Conservation (phyloP, 2,797 vertebrate species). For the Cyprinodon diabolis region DNA sequence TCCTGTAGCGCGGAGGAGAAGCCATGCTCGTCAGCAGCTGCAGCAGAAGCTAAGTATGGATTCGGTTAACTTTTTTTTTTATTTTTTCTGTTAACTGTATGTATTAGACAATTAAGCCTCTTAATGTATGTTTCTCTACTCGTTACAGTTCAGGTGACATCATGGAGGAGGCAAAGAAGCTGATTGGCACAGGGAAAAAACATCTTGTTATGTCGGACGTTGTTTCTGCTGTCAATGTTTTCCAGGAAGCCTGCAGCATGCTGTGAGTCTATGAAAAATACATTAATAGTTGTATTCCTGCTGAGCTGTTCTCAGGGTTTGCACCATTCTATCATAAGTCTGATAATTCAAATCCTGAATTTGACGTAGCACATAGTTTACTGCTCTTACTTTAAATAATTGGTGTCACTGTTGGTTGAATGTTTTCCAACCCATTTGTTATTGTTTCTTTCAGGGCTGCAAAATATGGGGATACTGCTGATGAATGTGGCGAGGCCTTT, state of each 20-base stretch:
- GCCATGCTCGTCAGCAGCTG: conserved; percentile 77
- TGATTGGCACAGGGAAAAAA: conserved; percentile 91
- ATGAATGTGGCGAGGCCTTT: conserved; percentile 96
- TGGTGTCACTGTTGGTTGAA: not conserved
- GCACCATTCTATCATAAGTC: not conserved
- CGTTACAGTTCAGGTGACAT: conserved; percentile 78
- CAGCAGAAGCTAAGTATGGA: conserved; percentile 62
- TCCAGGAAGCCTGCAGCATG: conserved; percentile 94
- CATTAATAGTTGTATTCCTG: not conserved
- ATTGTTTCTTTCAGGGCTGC: conserved; percentile 79
- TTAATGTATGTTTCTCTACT: not conserved
- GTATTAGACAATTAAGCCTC: not conserved
- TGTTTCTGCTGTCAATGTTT: conserved; percentile 90
- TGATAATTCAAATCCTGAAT: not conserved
- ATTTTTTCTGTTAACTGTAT: not conserved
- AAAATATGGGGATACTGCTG: conserved; percentile 94
- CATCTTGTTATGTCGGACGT: conserved; percentile 96
- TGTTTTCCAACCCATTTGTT: not conserved
- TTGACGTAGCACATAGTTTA: not conserved
- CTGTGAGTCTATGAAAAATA: conserved; percentile 84
- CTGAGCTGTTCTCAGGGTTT: not conserved
- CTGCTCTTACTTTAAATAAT: not conserved
- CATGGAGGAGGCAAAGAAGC: conserved; percentile 92
- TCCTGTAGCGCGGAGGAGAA: conserved; percentile 77
- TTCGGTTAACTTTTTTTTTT: not conserved